phyloP scores from a whole-genome alignment of 2,113 vertebrate species.

The Festucalex cinctus region DNA sequence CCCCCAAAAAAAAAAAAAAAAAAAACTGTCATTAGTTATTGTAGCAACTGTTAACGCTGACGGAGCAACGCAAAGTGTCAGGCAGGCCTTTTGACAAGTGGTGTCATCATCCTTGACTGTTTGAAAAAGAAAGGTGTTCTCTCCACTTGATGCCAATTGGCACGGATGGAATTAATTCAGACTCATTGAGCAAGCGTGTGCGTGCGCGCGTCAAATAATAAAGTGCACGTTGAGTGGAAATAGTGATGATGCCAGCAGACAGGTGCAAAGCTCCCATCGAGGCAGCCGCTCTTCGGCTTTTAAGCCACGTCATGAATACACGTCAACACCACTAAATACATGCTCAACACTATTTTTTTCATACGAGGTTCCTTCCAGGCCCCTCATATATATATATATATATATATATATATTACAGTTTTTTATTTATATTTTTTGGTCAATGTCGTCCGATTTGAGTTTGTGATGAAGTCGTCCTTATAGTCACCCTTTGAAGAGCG shows the following conservation, averaged over 20 bases:
- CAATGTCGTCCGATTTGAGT: neutral
- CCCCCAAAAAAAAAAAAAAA: too few relatives aligned
- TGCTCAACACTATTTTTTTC: neutral
- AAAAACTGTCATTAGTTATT: neutral
- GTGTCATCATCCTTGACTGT: neutral
- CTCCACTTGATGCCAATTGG: too few relatives aligned
- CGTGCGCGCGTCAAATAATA: neutral
- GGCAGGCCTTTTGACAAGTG: neutral
- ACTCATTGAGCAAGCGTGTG: neutral
- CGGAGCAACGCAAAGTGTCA: too few relatives aligned
- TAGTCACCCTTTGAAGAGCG: neutral
- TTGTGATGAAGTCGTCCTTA: neutral
- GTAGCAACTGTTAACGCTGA: neutral
- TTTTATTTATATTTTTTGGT: too few relatives aligned
- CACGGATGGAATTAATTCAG: neutral
- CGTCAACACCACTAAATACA: neutral
- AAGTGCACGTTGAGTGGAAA: neutral
- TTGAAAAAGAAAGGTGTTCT: neutral
- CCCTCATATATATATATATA: neutral
- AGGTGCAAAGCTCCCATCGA: neutral
- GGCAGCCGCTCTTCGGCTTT: neutral
- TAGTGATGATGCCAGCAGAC: neutral
- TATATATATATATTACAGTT: too few relatives aligned
- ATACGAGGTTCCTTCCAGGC: neutral
- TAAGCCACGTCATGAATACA: neutral